Conservation (phyloP, 2,888 invertebrate species). For the Aproaerema taeniolella region DNA sequence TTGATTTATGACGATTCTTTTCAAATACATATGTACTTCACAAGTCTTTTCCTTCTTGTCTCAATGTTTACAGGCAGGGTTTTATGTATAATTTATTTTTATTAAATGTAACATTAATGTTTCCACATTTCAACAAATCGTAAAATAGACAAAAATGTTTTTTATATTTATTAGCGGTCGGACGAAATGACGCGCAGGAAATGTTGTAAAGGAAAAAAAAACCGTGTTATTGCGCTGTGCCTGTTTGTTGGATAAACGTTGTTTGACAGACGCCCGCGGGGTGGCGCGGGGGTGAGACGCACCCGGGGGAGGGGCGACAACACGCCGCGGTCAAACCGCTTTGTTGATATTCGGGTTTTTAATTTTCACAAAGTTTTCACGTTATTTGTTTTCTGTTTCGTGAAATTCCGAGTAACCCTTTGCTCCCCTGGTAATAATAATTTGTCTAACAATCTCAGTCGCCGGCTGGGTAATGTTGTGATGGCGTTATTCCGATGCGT, state of each 20-base stretch:
- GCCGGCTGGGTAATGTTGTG: slow-evolving; percentile 37
- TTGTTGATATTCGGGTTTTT: slow-evolving; percentile 53
- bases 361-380: slow-evolving; percentile 40
- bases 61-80: not conserved
- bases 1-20: slow-evolving; percentile 2
- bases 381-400: slow-evolving; percentile 31
- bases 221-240: slow-evolving; percentile 56
- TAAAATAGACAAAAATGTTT: slow-evolving; percentile 5
- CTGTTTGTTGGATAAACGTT: slow-evolving; percentile 63
- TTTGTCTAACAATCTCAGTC: slow-evolving; percentile 30
- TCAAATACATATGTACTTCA: not conserved
- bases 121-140: slow-evolving; percentile 37
- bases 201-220: slow-evolving; percentile 57
- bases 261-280: slow-evolving; percentile 53
- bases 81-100: slow-evolving; percentile 1
- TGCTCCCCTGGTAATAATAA: slow-evolving; percentile 26
- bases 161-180: slow-evolving; percentile 22
- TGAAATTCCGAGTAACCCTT: slow-evolving; percentile 28
- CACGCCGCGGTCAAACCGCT: slow-evolving; percentile 39
- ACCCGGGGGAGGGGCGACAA: slow-evolving; percentile 22
- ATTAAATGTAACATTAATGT: slow-evolving; percentile 19
- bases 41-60: no score
- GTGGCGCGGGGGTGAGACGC: slow-evolving; percentile 20
- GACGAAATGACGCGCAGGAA: slow-evolving; percentile 43
- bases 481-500: slow-evolving; percentile 55